Base-by-base conservation (phyloP, 1,140 invertebrate genomes). In the Achroia grisella region DNA sequence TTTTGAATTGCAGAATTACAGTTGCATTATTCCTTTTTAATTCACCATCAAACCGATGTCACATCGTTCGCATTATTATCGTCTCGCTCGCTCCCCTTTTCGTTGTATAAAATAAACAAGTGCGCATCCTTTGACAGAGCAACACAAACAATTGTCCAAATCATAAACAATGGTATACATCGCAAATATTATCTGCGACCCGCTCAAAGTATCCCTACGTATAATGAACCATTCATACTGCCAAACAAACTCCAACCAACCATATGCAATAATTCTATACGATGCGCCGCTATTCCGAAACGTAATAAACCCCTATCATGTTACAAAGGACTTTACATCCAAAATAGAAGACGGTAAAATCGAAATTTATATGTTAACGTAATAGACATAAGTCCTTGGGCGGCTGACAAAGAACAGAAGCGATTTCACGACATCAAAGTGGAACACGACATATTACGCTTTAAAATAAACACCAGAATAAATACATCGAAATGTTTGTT, bases 361-460 rank as follows among this genome's bases (percentile, higher is more conserved):
- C 52, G 60, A 79, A 69, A 79, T 71, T 81, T 65, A 74, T 75
- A 74, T 63, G 68, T 64, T 56, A 45, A 53, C 52, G 62, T 52
- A 69, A 72, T 79, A 73, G 71, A 78, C 66, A 68, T 85, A 78
- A 77, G 71, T 76, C 78, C 65, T 77, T 76, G 70, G 59, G 63
- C 56, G 49, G 54, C 66, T 82, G 78, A 85, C 71, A 74, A 73
- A 77, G 69, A 76, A 80, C 77, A 82, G 78, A 79, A 85, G 70
- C 78, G 78, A 80, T 84, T 80, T 81, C 72, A 82, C 68, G 75
- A 85, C 81, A 85, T 85, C 81, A 85, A 85, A 85, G 81, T 81
- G 74, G 76, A 85, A 82, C 76, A 81, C 71, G 76, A 85, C 79
- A 82, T 85, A 79, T 85, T 82, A 82, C 77, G 78, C 75, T 78